Evolutionary conservation across 2,888 invertebrate species (phyloP).

Genomic region (Chrysotoxum bicinctum): DNA sequence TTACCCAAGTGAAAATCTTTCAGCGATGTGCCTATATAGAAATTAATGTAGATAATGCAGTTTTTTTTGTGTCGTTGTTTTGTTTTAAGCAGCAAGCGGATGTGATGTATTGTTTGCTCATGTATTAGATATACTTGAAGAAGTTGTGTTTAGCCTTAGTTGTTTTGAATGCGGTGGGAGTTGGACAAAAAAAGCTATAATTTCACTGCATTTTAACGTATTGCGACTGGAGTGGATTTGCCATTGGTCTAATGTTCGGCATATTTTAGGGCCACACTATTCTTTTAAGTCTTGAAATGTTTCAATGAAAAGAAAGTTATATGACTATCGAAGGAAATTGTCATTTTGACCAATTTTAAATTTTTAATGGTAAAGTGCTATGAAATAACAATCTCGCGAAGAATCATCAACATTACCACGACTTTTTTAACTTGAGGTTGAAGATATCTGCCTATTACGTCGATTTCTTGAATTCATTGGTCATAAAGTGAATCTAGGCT

Average conservation of each 20-base stretch:
- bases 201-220: constrained; percentile 37
- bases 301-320: neutral
- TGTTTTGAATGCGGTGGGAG: constrained; percentile 59
- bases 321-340: neutral
- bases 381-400: no score
- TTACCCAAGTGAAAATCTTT: constrained; percentile 61
- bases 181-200: constrained; percentile 5
- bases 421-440: no score
- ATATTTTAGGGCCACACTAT: neutral
- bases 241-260: neutral
- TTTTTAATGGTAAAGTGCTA: no score
- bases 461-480: neutral
- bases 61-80: neutral
- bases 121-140: constrained; percentile 57
- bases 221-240: neutral
- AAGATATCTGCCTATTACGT: neutral
- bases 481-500: neutral
- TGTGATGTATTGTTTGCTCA: constrained; percentile 46
- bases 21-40: constrained; percentile 5
- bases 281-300: neutral
- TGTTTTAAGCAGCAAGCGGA: constrained; percentile 37
- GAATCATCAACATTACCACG: no score
- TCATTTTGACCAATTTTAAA: no score
- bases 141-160: constrained; percentile 42
- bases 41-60: neutral